A percentile compares a stretch with the other conserved stretches of the same genome.
phyloP scores from a whole-genome alignment of 2,797 vertebrate genomes.

The Rhynchotus rufescens region DNA sequence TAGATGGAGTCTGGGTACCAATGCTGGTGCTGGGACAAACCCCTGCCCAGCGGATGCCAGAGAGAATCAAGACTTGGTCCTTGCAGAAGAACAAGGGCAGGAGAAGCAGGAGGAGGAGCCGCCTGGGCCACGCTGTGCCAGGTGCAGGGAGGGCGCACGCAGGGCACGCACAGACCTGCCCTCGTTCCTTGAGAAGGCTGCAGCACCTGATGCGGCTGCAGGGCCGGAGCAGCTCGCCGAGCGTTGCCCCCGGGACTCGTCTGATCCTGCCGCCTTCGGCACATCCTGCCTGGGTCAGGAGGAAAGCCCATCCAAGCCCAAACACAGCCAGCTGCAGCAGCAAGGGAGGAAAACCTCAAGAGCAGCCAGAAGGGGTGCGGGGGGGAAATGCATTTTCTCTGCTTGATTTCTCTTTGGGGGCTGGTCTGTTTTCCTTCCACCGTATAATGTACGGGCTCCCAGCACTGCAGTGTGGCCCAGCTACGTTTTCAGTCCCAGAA shows the following conservation, averaged over 20 bases:
- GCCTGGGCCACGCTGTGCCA: background rate
- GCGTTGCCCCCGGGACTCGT: background rate
- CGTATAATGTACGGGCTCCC: background rate
- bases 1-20: background rate
- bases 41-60: background rate
- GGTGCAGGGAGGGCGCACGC: accelerated
- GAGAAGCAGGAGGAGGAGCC: background rate
- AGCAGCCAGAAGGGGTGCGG: background rate
- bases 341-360: background rate
- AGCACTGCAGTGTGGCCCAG: background rate
- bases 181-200: background rate
- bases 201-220: background rate
- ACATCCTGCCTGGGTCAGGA: constrained; percentile 11
- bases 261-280: background rate
- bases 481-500: background rate
- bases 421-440: background rate
- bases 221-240: background rate
- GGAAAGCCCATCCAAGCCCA: constrained; percentile 12
- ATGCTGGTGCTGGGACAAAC: background rate
- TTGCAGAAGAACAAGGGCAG: background rate
- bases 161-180: background rate
- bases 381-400: background rate
- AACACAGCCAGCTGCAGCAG: background rate
- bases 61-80: background rate
- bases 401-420: background rate